These are phyloP conservation scores for Notodonta dromedarius DNA, from an alignment of 2,888 invertebrate genomes.

Conservation along the genomic window DNA sequence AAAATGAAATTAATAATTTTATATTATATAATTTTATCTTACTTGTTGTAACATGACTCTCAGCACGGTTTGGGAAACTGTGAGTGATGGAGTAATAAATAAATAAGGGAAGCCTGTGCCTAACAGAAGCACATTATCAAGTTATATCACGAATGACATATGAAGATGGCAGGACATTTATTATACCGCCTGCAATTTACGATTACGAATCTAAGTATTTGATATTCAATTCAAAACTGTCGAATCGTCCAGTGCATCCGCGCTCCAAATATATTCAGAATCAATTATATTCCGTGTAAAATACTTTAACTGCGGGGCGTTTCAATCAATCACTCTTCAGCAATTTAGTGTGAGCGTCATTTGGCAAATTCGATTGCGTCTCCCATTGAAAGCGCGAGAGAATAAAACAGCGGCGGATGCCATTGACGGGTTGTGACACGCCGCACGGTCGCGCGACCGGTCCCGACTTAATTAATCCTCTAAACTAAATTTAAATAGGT, in stretches of 20 bases:
- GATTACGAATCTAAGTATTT: conserved; percentile 13
- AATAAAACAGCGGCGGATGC: conserved; percentile 76
- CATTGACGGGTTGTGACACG: conserved; percentile 72
- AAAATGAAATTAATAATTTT: no score
- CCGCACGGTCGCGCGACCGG: conserved; percentile 51
- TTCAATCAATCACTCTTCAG: conserved; percentile 78
- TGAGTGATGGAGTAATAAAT: no score
- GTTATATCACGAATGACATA: conserved; percentile 26
- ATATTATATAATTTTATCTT: no score
- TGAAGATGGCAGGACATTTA: conserved; percentile 28
- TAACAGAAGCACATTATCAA: neutral
- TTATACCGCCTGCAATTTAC: conserved; percentile 30
- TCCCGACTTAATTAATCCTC: conserved; percentile 73
- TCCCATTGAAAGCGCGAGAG: conserved; percentile 66
- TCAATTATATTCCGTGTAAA: conserved; percentile 68
- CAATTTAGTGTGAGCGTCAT: conserved; percentile 77
- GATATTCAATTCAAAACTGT: conserved; percentile 23
- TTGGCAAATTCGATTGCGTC: conserved; percentile 79
- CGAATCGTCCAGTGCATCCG: conserved; percentile 26
- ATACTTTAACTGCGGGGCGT: conserved; percentile 63
- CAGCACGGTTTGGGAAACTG: no score
- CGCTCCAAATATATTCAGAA: conserved; percentile 63
- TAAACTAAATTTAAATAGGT: conserved; percentile 76
- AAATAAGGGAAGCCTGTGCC: neutral
- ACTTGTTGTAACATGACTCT: no score